Percentiles rank a stretch among this genome's conserved stretches.
Evolutionary conservation across 2,888 invertebrate genomes (phyloP).

Genomic region (Mantis religiosa): DNA sequence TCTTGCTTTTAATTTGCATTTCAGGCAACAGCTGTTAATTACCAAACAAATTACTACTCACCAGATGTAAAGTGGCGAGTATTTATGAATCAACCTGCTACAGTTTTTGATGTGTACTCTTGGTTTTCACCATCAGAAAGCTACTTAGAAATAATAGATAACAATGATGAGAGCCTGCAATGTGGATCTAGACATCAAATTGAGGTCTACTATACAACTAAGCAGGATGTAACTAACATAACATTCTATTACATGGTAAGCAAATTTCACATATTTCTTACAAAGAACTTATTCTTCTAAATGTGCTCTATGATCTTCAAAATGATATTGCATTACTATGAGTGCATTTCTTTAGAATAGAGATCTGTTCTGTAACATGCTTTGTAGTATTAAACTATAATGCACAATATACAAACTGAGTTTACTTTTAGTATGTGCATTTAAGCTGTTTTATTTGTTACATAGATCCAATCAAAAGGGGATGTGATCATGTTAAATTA

Average conservation of each 20-base stretch:
- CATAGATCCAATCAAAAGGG: constrained; percentile 42
- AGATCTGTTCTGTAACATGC: too few relatives aligned
- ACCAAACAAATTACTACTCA: constrained; percentile 44
- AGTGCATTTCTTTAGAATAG: too few relatives aligned
- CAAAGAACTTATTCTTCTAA: neutral
- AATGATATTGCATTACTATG: too few relatives aligned
- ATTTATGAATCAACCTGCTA: constrained; percentile 43
- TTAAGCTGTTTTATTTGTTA: neutral
- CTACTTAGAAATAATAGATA: constrained; percentile 39
- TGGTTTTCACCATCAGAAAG: constrained; percentile 43
- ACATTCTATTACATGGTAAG: constrained; percentile 31
- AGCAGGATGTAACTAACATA: constrained; percentile 20
- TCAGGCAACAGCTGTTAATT: constrained; percentile 41
- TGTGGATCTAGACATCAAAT: constrained; percentile 42
- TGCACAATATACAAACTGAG: too few relatives aligned
- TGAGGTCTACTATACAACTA: constrained; percentile 39
- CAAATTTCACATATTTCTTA: neutral
- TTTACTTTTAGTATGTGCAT: neutral
- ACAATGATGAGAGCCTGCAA: constrained; percentile 35
- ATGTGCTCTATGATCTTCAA: too few relatives aligned
- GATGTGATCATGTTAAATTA: constrained; percentile 35
- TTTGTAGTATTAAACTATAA: too few relatives aligned
- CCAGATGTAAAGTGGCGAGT: constrained; percentile 44
- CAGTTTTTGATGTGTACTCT: constrained; percentile 41
- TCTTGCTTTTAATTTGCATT: neutral